A percentile compares a stretch with the other conserved stretches of the same genome.
phyloP scores from a whole-genome alignment of 2,113 vertebrate species.

The Trichechus manatus region DNA sequence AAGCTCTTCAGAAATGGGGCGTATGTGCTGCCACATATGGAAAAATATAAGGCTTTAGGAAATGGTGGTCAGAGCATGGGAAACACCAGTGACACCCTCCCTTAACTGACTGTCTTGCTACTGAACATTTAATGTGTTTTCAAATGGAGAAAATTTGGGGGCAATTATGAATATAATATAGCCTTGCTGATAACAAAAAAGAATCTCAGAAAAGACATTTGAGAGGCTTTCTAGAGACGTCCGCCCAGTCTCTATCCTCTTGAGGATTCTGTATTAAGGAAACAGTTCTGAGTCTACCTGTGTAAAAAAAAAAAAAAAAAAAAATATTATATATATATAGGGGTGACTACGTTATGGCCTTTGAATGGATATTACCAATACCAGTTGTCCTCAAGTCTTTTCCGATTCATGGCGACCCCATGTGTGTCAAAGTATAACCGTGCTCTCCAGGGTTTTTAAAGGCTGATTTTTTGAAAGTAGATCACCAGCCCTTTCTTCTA shows the following conservation, averaged over 20 bases:
- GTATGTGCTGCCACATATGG: neutral
- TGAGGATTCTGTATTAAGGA: constrained; percentile 31
- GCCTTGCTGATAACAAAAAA: neutral
- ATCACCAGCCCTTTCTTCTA: too few relatives aligned
- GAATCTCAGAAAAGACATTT: neutral
- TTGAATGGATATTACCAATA: neutral
- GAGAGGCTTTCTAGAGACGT: constrained; percentile 4
- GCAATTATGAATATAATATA: neutral
- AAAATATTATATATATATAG: too few relatives aligned
- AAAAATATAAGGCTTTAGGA: neutral
- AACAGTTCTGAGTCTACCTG: neutral
- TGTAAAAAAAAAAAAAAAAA: neutral
- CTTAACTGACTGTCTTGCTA: neutral
- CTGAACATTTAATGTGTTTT: neutral
- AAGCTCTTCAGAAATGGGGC: neutral
- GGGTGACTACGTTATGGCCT: neutral
- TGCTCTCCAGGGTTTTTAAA: too few relatives aligned
- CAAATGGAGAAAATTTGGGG: constrained; percentile 32
- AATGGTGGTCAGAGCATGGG: neutral
- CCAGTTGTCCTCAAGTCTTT: too few relatives aligned
- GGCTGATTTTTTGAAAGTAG: too few relatives aligned
- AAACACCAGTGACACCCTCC: neutral
- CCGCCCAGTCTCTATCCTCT: neutral
- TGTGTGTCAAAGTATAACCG: too few relatives aligned
- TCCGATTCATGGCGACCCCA: too few relatives aligned